phyloP scores from a whole-genome alignment of 2,113 vertebrate species.

The Holacanthus passer region DNA sequence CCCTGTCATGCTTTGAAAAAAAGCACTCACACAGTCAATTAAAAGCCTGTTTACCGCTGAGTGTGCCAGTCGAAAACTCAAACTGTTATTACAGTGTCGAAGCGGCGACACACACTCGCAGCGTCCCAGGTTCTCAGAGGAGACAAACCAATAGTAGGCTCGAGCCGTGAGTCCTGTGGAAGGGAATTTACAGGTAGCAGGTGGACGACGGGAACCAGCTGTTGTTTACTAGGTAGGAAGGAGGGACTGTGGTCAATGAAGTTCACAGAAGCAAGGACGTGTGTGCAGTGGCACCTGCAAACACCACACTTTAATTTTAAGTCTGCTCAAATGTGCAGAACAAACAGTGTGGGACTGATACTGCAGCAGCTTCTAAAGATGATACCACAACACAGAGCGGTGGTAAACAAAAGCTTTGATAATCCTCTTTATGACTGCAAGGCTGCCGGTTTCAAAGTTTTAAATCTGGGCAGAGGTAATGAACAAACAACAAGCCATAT shows the following conservation, averaged over 20 bases:
- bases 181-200: slow-evolving; percentile 58
- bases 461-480: not conserved
- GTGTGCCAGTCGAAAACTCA: slow-evolving; percentile 16
- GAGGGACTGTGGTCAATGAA: slow-evolving; percentile 33
- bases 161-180: slow-evolving; percentile 21
- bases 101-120: slow-evolving; percentile 13
- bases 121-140: slow-evolving; percentile 4
- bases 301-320: slow-evolving; percentile 8
- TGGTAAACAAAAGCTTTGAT: not conserved
- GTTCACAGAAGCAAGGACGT: slow-evolving; percentile 16
- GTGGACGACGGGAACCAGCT: slow-evolving; percentile 64
- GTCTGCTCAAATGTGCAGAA: slow-evolving; percentile 30
- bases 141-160: slow-evolving; percentile 21
- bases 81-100: slow-evolving; percentile 50
- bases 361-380: not conserved
- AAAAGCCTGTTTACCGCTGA: slow-evolving; percentile 24
- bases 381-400: not conserved
- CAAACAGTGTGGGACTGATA: not conserved
- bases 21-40: slow-evolving; percentile 25
- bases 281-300: slow-evolving; percentile 23
- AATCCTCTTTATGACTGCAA: not conserved
- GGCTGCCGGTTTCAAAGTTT: not conserved
- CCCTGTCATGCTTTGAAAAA: slow-evolving; percentile 21
- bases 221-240: slow-evolving; percentile 60
- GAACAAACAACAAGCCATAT: not conserved